A percentile compares a stretch with the other conserved stretches of the same genome.
Conservation (phyloP, 35 echinoderm and acorn worm genomes). For the Apostichopus californicus region DNA sequence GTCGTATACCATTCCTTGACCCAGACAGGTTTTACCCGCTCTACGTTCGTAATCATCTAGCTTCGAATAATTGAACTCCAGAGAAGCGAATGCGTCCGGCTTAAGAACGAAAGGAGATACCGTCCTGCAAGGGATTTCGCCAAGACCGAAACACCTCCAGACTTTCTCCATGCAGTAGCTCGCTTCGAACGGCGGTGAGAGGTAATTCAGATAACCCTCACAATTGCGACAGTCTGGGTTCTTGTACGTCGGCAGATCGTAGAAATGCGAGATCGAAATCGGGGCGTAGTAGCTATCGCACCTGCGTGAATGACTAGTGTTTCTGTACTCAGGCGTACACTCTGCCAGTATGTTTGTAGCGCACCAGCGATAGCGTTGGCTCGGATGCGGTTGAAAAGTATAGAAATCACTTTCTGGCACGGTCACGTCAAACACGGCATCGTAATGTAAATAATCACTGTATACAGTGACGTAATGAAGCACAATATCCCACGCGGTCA, state of each 20-base stretch:
- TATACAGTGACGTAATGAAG: neutral
- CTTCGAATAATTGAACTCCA: neutral
- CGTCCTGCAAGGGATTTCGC: neutral
- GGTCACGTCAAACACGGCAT: neutral
- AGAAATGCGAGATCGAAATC: neutral
- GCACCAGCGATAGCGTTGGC: neutral
- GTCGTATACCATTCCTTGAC: neutral
- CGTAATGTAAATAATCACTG: neutral
- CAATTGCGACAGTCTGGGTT: slow-evolving; percentile 31
- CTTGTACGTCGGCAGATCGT: neutral
- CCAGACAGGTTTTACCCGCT: neutral
- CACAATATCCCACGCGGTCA: neutral
- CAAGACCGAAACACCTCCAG: neutral
- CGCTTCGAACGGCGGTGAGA: neutral
- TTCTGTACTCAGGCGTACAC: neutral
- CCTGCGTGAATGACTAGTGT: neutral
- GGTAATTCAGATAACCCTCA: neutral
- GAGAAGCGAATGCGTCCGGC: neutral
- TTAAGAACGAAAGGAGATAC: neutral
- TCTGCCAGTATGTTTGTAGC: neutral
- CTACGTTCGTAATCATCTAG: neutral
- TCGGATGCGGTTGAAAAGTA: neutral
- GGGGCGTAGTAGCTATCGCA: neutral
- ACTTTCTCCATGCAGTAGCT: neutral
- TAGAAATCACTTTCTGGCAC: neutral